Evolutionary conservation across 35 echinoderm and acorn worm genomes (phyloP).

Genomic region (Apostichopus californicus): DNA sequence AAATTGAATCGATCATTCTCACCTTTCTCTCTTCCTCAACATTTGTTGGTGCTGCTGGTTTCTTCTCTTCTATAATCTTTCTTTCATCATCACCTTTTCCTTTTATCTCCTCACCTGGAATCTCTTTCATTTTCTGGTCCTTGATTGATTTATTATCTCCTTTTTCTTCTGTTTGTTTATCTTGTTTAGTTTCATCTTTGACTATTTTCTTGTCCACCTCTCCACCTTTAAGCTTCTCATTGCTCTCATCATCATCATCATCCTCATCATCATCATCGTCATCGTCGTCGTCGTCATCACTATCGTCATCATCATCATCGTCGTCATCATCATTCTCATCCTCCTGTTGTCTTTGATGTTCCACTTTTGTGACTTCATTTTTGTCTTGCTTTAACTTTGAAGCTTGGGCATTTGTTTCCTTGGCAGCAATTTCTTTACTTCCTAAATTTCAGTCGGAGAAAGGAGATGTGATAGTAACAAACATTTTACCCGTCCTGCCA

Average conservation of each 20-base stretch:
- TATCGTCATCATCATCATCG: constrained; percentile 37
- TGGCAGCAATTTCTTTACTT: no score
- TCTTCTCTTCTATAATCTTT: background rate
- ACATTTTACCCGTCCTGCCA: no score
- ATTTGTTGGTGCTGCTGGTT: background rate
- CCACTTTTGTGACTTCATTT: background rate
- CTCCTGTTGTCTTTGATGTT: constrained; percentile 9
- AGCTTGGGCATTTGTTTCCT: background rate
- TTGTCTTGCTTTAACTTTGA: background rate
- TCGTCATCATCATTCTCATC: background rate
- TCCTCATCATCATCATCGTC: background rate
- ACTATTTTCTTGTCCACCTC: background rate
- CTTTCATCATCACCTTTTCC: background rate
- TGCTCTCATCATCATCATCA: no score
- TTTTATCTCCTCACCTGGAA: background rate
- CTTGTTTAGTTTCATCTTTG: background rate
- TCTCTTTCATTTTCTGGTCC: background rate
- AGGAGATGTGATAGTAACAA: no score
- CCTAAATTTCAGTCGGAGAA: no score
- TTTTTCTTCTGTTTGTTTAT: background rate
- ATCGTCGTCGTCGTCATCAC: constrained; percentile 38
- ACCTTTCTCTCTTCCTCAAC: constrained; percentile 17
- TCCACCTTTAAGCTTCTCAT: constrained; percentile 25
- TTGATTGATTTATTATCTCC: background rate
- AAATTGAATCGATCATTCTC: background rate